A percentile compares a stretch with the other conserved stretches of the same genome.
These are phyloP conservation scores for Montipora capitata DNA, from an alignment of 92 coral and sea anemone genomes.

Conservation along the genomic window DNA sequence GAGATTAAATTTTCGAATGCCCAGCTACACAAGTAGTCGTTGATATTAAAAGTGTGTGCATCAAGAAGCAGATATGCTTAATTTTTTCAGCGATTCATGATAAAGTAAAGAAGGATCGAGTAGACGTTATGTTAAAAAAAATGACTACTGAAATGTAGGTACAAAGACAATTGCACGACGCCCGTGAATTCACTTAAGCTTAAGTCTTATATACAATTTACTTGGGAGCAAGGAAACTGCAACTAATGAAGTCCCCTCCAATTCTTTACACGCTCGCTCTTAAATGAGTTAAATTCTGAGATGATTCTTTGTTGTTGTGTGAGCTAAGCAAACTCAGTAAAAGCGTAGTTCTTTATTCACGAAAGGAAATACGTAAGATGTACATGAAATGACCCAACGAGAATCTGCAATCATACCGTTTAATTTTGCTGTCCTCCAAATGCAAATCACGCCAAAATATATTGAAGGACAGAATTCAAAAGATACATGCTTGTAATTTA, in stretches of 20 bases:
- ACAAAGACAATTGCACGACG: too few relatives aligned
- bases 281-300: background rate
- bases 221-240: too few relatives aligned
- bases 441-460: conserved; percentile 6
- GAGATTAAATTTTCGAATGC: background rate
- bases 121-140: background rate
- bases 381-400: conserved; percentile 44
- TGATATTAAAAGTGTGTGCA: background rate
- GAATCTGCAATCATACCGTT: background rate
- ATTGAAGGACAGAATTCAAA: background rate
- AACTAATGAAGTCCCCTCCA: background rate
- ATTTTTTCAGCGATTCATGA: too few relatives aligned
- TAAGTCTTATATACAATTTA: background rate
- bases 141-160: background rate
- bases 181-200: background rate
- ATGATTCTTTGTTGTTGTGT: conserved; percentile 3
- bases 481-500: background rate
- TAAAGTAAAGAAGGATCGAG: too few relatives aligned
- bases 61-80: too few relatives aligned
- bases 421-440: conserved; percentile 6
- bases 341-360: background rate
- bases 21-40: conserved; percentile 18
- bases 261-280: too few relatives aligned
- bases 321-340: background rate
- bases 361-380: conserved; percentile 41